Percentiles rank a stretch among this genome's conserved stretches.
These are phyloP conservation scores for Macrosiphum euphorbiae DNA, from an alignment of 2,888 invertebrate species.

Conservation along the genomic window DNA sequence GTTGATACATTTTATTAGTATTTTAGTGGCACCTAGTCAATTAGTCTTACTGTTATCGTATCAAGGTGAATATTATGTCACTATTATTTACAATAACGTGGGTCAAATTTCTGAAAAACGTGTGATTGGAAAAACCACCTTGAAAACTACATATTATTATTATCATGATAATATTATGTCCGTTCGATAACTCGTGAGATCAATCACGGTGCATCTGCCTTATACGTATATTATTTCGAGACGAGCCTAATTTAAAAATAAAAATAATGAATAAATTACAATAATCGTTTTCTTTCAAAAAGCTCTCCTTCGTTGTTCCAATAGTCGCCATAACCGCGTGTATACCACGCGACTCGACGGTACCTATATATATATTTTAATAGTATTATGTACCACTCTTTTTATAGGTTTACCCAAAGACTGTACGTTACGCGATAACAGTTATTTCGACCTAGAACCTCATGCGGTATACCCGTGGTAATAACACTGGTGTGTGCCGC, in stretches of 20 bases:
- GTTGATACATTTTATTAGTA: not conserved
- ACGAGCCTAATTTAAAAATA: not conserved
- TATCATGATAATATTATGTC: not conserved
- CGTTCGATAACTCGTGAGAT: not conserved
- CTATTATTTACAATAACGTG: not conserved
- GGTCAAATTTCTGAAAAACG: not conserved
- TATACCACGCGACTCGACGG: not conserved
- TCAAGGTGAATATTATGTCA: not conserved
- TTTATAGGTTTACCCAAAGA: not conserved
- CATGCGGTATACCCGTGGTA: not conserved
- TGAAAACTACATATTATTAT: not conserved
- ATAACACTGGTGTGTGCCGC: too few relatives aligned
- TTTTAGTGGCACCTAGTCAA: not conserved
- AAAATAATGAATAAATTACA: not conserved
- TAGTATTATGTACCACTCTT: not conserved
- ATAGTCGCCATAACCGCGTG: not conserved
- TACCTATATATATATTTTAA: not conserved
- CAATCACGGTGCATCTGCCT: not conserved
- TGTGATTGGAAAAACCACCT: not conserved
- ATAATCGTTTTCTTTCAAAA: not conserved
- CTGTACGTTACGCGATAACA: not conserved
- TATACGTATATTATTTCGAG: not conserved
- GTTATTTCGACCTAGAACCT: not conserved
- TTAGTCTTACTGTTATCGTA: too few relatives aligned
- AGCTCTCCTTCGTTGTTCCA: not conserved